These are phyloP conservation scores for Vandiemenella viatica DNA, from an alignment of 2,888 invertebrate genomes.

Conservation along the genomic window DNA sequence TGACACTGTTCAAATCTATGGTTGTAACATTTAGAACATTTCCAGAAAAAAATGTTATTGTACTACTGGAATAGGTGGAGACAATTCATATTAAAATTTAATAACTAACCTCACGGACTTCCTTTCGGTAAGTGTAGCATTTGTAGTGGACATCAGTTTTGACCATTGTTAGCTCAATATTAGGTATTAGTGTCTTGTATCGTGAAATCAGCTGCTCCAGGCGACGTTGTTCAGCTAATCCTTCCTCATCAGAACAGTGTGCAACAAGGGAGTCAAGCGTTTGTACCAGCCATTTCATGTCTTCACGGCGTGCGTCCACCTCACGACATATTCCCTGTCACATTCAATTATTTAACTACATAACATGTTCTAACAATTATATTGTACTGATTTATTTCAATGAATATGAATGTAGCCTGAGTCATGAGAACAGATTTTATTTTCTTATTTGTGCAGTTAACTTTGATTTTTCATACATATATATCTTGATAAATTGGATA, in stretches of 20 bases:
- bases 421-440: too few relatives aligned
- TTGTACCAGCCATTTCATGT: slow-evolving; percentile 91
- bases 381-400: too few relatives aligned
- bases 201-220: slow-evolving; percentile 70
- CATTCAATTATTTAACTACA: too few relatives aligned
- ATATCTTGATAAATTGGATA: too few relatives aligned
- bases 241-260: slow-evolving; percentile 67
- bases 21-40: neutral
- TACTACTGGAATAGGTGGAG: too few relatives aligned
- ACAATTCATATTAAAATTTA: neutral
- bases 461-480: too few relatives aligned
- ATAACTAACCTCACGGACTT: slow-evolving; percentile 37
- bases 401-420: too few relatives aligned
- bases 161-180: slow-evolving; percentile 82
- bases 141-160: slow-evolving; percentile 84
- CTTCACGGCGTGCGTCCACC: slow-evolving; percentile 78
- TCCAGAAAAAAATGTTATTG: too few relatives aligned
- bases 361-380: too few relatives aligned
- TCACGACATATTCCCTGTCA: slow-evolving; percentile 74
- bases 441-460: too few relatives aligned
- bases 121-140: slow-evolving; percentile 81
- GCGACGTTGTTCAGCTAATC: slow-evolving; percentile 61
- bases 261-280: slow-evolving; percentile 73
- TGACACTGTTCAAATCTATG: neutral
- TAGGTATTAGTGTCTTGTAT: slow-evolving; percentile 82